A percentile compares a stretch with the other conserved stretches of the same genome.
Evolutionary conservation across 2,113 vertebrate species (phyloP).

Genomic region (Oreotrochilus melanogaster): DNA sequence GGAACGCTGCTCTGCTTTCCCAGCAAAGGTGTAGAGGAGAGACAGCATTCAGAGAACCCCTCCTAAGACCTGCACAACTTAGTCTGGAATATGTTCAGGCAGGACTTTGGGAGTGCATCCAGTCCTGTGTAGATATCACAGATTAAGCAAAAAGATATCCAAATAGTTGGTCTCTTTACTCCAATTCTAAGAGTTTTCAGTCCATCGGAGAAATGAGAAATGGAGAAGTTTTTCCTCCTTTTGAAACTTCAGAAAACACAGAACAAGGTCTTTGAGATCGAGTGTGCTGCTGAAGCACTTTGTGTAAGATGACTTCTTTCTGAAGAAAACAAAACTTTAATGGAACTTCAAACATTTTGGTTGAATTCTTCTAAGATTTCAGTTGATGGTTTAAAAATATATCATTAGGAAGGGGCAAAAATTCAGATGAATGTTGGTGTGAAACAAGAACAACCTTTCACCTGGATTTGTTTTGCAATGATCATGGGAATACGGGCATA

Average conservation of each 20-base stretch:
- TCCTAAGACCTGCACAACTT: constrained; percentile 41
- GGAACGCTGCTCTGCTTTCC: constrained; percentile 18
- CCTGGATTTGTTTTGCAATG: constrained; percentile 51
- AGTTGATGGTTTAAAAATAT: neutral
- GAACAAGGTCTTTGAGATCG: neutral
- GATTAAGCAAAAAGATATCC: constrained; percentile 3
- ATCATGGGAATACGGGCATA: constrained; percentile 18
- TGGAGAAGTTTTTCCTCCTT: neutral
- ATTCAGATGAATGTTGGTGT: neutral
- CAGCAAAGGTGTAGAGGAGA: neutral
- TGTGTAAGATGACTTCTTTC: constrained; percentile 24
- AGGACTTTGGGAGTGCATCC: constrained; percentile 43
- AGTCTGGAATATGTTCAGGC: constrained; percentile 44
- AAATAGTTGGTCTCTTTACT: neutral
- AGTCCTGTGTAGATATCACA: neutral
- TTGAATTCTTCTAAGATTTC: neutral
- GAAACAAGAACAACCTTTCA: constrained; percentile 52
- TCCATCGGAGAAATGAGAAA: neutral
- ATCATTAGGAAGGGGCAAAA: neutral
- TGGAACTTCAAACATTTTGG: constrained; percentile 24
- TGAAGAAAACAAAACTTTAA: neutral
- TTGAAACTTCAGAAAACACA: constrained; percentile 1
- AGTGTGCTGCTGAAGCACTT: neutral
- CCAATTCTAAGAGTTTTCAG: neutral
- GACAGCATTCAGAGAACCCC: neutral